phyloP scores from a whole-genome alignment of 2,888 invertebrate genomes.

The Chrysopilus asiliformis region DNA sequence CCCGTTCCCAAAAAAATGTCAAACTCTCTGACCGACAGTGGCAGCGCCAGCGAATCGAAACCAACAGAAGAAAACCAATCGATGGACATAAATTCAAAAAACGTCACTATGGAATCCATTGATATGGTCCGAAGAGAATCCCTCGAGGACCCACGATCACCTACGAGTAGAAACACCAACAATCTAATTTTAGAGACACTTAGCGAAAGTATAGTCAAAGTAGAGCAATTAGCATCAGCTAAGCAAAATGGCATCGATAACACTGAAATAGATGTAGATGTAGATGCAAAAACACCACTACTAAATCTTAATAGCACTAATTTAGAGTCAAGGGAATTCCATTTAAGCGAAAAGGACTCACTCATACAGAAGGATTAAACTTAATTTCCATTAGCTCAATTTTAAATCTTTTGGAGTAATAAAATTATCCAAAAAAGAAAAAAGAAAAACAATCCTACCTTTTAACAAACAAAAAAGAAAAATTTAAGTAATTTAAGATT shows the following conservation, averaged over 20 bases:
- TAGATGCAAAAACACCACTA: constrained; percentile 16
- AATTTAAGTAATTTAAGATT: too few species aligned
- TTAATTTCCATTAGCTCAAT: too few species aligned
- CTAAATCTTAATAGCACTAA: constrained; percentile 15
- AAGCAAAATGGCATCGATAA: constrained; percentile 9
- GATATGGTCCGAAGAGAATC: constrained; percentile 15
- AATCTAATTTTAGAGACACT: constrained; percentile 7
- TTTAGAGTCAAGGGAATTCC: constrained; percentile 15
- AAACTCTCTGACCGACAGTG: background rate
- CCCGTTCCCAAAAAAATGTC: background rate
- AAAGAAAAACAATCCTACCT: too few species aligned
- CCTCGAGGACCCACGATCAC: constrained; percentile 25
- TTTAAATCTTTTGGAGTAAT: too few species aligned
- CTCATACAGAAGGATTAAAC: constrained; percentile 14
- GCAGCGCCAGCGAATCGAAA: background rate
- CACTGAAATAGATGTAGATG: constrained; percentile 12
- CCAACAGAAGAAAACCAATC: background rate
- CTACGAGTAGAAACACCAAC: constrained; percentile 11
- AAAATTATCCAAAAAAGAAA: too few species aligned
- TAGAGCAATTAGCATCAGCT: constrained; percentile 6
- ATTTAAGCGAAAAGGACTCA: constrained; percentile 16
- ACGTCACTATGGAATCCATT: background rate
- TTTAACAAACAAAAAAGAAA: too few species aligned
- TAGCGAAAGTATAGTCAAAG: constrained; percentile 8
- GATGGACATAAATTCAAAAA: constrained; percentile 5